These are phyloP conservation scores for Craniophora ligustri DNA, from an alignment of 2,888 invertebrate genomes.

Conservation along the genomic window DNA sequence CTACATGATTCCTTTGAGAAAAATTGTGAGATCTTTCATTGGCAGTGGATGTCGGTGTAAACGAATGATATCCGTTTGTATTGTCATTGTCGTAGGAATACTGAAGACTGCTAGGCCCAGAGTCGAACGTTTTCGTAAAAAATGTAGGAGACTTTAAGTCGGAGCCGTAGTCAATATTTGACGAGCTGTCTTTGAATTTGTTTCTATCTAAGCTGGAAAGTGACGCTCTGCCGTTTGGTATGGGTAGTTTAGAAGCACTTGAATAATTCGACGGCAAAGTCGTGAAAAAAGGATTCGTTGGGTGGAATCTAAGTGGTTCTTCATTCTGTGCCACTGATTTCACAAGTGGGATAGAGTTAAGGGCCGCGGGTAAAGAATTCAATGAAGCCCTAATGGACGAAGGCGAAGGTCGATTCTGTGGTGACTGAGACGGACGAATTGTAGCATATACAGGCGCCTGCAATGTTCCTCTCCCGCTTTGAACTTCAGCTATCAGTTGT, in stretches of 20 bases:
- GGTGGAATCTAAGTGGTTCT: constrained; percentile 79
- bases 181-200: constrained; percentile 68
- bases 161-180: constrained; percentile 63
- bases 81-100: constrained; percentile 64
- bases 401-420: constrained; percentile 66
- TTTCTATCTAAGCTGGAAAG: constrained; percentile 78
- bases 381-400: constrained; percentile 71
- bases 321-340: constrained; percentile 71
- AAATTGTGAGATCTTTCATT: constrained; percentile 64
- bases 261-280: constrained; percentile 81
- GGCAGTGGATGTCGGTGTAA: constrained; percentile 47
- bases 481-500: constrained; percentile 77
- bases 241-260: constrained; percentile 81
- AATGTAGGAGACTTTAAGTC: constrained; percentile 73
- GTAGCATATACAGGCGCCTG: constrained; percentile 85
- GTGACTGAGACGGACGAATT: constrained; percentile 74
- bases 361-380: constrained; percentile 72
- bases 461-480: constrained; percentile 71
- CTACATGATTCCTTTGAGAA: constrained; percentile 59
- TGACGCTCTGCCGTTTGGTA: constrained; percentile 76
- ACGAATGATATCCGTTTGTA: constrained; percentile 65
- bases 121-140: constrained; percentile 66
- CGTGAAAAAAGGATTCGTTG: constrained; percentile 85
- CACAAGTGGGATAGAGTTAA: constrained; percentile 75
- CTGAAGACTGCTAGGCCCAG: constrained; percentile 70